Evolutionary conservation across 1,140 invertebrate genomes (phyloP).

Genomic region (Tribolium madens): DNA sequence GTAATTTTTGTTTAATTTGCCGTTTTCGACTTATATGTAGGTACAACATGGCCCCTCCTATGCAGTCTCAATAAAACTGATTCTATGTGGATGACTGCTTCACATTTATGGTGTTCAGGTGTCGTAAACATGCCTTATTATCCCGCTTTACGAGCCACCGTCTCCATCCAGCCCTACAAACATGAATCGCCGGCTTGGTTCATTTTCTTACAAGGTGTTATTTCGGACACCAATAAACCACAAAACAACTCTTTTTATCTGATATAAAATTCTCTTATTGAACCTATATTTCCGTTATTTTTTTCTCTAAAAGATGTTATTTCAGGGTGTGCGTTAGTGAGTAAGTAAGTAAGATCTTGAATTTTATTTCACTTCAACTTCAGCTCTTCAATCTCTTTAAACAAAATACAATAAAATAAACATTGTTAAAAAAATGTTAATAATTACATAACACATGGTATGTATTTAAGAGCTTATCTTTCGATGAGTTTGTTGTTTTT

Average conservation of each 20-base stretch:
- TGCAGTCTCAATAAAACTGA: slow-evolving; percentile 54
- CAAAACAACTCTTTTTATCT: slow-evolving; percentile 50
- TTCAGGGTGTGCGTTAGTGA: not conserved
- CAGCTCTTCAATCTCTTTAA: no score
- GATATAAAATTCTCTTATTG: slow-evolving; percentile 48
- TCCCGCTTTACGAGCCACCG: slow-evolving; percentile 57
- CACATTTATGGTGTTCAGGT: slow-evolving; percentile 56
- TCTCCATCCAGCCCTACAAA: slow-evolving; percentile 23
- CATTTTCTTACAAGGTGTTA: slow-evolving; percentile 53
- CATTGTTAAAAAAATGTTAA: no score
- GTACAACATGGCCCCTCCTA: slow-evolving; percentile 1
- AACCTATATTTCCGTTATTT: slow-evolving; percentile 27
- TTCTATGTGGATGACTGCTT: slow-evolving; percentile 56
- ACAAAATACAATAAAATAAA: no score
- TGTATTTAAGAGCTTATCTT: no score
- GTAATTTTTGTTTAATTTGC: slow-evolving; percentile 41
- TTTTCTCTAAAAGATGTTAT: slow-evolving; percentile 18
- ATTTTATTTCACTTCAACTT: not conserved
- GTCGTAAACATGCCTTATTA: slow-evolving; percentile 63
- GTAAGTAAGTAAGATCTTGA: not conserved
- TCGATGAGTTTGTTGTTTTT: no score
- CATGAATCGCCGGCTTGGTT: slow-evolving; percentile 44
- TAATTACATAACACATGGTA: no score
- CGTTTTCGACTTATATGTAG: slow-evolving; percentile 3
- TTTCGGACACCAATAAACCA: slow-evolving; percentile 54